Evolutionary conservation across 2,797 vertebrate genomes (phyloP).

Genomic region (Erpetoichthys calabaricus): DNA sequence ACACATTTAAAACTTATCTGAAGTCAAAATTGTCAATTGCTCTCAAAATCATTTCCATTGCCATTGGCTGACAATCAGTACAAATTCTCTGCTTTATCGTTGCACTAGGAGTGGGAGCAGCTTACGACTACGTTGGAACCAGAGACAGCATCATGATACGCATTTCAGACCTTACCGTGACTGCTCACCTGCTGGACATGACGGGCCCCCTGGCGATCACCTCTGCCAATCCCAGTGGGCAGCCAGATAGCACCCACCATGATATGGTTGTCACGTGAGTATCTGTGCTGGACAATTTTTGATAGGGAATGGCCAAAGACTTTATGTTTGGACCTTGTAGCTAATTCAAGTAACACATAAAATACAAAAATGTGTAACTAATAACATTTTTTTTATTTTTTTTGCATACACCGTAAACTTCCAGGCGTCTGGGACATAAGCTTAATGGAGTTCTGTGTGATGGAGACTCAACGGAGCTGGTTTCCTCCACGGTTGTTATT

Average conservation of each 20-base stretch:
- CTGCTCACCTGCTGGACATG: constrained; percentile 16
- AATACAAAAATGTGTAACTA: no score
- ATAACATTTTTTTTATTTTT: no score
- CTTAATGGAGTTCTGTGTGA: constrained; percentile 17
- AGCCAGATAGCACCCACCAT: constrained; percentile 18
- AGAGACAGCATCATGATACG: constrained; percentile 20
- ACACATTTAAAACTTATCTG: no score
- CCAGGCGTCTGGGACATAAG: constrained; percentile 16
- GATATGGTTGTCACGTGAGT: constrained; percentile 17
- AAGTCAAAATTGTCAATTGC: not conserved
- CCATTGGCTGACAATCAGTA: not conserved
- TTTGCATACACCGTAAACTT: no score
- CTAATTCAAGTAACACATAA: no score
- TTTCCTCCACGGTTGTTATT: constrained; percentile 18
- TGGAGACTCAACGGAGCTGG: constrained; percentile 17
- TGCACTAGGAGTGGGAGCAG: constrained; percentile 11
- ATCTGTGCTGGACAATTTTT: no score
- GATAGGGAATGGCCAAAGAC: no score
- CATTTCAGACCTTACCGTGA: constrained; percentile 17
- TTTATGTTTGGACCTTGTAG: no score
- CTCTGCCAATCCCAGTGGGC: constrained; percentile 17
- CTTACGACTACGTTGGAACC: constrained; percentile 17
- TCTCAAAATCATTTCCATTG: not conserved
- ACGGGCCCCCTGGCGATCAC: constrained; percentile 18
- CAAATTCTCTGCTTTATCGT: not conserved